phyloP scores from a whole-genome alignment of 2,113 vertebrate genomes.

The Scopus umbretta region DNA sequence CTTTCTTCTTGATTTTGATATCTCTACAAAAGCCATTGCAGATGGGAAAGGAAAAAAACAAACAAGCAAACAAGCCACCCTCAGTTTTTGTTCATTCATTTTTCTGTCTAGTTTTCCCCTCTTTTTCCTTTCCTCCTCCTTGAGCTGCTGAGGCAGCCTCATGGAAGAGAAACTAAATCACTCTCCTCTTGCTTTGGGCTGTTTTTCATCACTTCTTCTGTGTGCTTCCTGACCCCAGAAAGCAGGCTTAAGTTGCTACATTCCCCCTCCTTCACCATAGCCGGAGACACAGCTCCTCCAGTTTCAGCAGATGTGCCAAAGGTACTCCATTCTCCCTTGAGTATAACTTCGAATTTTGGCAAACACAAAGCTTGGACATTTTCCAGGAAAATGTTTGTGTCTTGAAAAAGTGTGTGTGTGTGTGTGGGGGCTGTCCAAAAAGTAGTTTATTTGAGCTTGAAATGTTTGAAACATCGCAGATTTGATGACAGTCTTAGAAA shows the following conservation, averaged over 20 bases:
- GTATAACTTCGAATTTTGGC: constrained; percentile 26
- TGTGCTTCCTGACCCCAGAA: constrained; percentile 45
- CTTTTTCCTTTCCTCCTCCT: not conserved
- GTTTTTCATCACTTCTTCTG: constrained; percentile 50
- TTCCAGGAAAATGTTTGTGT: constrained; percentile 34
- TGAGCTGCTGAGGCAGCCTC: not conserved
- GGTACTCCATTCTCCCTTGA: not conserved
- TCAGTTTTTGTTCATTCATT: not conserved
- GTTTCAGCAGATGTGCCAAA: constrained; percentile 13
- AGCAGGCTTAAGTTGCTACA: constrained; percentile 23
- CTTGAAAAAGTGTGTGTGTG: not conserved
- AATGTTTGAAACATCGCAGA: not conserved
- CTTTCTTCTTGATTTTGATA: constrained; percentile 37
- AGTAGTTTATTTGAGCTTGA: not conserved
- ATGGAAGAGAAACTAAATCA: constrained; percentile 30
- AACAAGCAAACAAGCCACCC: not conserved
- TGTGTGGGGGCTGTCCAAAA: not conserved
- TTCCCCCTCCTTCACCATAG: constrained; percentile 26
- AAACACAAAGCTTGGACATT: not conserved
- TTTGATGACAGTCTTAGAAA: not conserved
- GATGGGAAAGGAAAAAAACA: not conserved
- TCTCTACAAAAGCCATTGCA: not conserved
- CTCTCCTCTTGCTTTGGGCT: constrained; percentile 46
- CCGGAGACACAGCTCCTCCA: constrained; percentile 7
- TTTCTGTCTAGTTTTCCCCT: not conserved